Conservation (phyloP, 2,888 invertebrate genomes). For the Anoncus sp. region DNA sequence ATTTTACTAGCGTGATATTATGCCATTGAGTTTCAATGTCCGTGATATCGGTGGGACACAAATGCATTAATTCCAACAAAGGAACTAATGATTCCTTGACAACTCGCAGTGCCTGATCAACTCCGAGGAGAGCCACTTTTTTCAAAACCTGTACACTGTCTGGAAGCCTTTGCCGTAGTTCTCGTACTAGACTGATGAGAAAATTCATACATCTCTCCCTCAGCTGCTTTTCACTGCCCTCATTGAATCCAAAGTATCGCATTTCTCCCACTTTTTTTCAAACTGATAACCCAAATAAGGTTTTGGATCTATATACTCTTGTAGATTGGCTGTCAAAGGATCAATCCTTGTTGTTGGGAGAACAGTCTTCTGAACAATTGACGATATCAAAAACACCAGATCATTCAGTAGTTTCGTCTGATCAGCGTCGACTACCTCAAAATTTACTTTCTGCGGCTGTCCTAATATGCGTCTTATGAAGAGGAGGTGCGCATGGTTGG, state of each 20-base stretch:
- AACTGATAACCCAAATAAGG: too few relatives aligned
- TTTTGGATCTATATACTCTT: conserved; percentile 10
- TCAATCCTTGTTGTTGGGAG: too few relatives aligned
- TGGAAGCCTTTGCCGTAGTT: too few relatives aligned
- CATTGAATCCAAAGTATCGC: too few relatives aligned
- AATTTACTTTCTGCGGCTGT: conserved; percentile 27
- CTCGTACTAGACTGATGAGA: too few relatives aligned
- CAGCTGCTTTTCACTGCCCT: too few relatives aligned
- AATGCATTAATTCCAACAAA: background rate
- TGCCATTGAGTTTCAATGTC: conserved; percentile 13
- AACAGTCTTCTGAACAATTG: too few relatives aligned
- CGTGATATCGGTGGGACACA: background rate
- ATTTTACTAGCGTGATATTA: conserved; percentile 16
- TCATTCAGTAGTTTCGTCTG: conserved; percentile 26
- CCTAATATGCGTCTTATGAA: conserved; percentile 22
- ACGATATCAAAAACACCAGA: background rate
- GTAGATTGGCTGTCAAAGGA: conserved; percentile 10
- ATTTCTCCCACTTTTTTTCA: too few relatives aligned
- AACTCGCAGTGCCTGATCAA: conserved; percentile 7
- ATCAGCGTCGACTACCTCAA: conserved; percentile 37
- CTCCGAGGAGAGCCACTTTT: conserved; percentile 11
- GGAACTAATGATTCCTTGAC: background rate
- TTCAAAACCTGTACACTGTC: background rate
- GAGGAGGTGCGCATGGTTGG: conserved; percentile 34
- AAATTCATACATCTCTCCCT: too few relatives aligned